These are phyloP conservation scores for Apteryx mantelli DNA, from an alignment of 2,113 vertebrate genomes.

Conservation along the genomic window DNA sequence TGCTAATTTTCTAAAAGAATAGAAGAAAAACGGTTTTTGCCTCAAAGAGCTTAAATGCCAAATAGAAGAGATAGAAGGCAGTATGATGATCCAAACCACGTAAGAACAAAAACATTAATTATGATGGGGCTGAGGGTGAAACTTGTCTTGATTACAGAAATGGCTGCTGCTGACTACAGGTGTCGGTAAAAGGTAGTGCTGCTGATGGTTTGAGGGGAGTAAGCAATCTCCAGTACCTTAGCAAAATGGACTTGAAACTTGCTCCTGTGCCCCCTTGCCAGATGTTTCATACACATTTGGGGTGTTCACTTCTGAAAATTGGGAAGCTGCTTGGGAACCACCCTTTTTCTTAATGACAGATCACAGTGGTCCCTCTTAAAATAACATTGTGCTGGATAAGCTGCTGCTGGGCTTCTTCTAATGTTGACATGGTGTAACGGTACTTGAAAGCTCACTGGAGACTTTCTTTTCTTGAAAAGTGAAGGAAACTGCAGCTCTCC, in stretches of 20 bases:
- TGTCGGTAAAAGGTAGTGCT: background rate
- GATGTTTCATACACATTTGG: background rate
- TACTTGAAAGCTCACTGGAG: background rate
- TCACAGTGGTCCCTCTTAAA: background rate
- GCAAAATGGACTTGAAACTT: background rate
- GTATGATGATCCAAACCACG: background rate
- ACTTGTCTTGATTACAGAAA: background rate
- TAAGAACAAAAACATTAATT: background rate
- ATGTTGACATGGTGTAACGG: background rate
- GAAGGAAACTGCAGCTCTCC: background rate
- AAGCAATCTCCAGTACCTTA: background rate
- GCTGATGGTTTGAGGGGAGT: background rate
- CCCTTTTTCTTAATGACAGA: background rate
- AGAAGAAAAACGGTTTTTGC: background rate
- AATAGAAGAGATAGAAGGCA: background rate
- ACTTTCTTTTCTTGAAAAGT: background rate
- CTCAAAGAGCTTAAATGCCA: background rate
- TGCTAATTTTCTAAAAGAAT: background rate
- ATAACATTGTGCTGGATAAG: background rate
- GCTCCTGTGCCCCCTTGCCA: background rate
- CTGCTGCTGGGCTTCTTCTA: background rate
- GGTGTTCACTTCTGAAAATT: background rate
- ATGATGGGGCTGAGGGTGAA: background rate
- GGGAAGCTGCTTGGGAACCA: background rate
- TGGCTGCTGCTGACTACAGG: background rate